These are phyloP conservation scores for Trissolcus japonicus DNA, from an alignment of 2,888 invertebrate species.

Conservation along the genomic window DNA sequence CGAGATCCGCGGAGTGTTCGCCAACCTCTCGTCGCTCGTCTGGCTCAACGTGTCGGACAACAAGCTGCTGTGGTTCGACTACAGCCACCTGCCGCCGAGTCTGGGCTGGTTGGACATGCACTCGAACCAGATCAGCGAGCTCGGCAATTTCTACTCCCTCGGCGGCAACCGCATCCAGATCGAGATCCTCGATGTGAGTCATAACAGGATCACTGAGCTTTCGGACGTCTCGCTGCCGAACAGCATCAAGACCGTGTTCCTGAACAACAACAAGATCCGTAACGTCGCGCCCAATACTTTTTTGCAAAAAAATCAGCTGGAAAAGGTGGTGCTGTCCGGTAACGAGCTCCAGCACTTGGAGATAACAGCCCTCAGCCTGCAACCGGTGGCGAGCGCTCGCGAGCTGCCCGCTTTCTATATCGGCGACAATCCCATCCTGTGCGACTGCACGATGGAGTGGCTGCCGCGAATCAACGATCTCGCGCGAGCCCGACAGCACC, in stretches of 20 bases:
- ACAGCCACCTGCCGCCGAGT: conserved; percentile 85
- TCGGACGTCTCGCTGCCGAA: conserved; percentile 84
- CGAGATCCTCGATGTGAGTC: conserved; percentile 87
- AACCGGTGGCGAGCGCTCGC: conserved; percentile 81
- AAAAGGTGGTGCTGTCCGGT: conserved; percentile 86
- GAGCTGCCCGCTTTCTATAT: conserved; percentile 88
- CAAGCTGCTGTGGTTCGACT: conserved; percentile 87
- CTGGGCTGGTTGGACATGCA: conserved; percentile 90
- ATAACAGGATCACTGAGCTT: conserved; percentile 83
- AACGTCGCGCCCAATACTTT: conserved; percentile 84
- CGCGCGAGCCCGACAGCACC: conserved; percentile 84
- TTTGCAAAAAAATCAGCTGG: conserved; percentile 82
- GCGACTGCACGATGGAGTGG: conserved; percentile 94
- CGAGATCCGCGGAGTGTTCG: conserved; percentile 87
- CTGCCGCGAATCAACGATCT: conserved; percentile 87
- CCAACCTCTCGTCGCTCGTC: conserved; percentile 83
- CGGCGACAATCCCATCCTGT: conserved; percentile 88
- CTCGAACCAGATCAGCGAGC: conserved; percentile 85
- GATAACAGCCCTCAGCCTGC: conserved; percentile 83
- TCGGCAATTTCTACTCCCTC: conserved; percentile 85
- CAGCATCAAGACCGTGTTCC: conserved; percentile 83
- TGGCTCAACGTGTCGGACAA: conserved; percentile 90
- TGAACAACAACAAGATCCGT: conserved; percentile 86
- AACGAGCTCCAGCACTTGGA: conserved; percentile 86
- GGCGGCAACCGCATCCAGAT: conserved; percentile 81